Base-by-base conservation (phyloP, 2,797 vertebrate genomes). In the Thaleichthys pacificus region DNA sequence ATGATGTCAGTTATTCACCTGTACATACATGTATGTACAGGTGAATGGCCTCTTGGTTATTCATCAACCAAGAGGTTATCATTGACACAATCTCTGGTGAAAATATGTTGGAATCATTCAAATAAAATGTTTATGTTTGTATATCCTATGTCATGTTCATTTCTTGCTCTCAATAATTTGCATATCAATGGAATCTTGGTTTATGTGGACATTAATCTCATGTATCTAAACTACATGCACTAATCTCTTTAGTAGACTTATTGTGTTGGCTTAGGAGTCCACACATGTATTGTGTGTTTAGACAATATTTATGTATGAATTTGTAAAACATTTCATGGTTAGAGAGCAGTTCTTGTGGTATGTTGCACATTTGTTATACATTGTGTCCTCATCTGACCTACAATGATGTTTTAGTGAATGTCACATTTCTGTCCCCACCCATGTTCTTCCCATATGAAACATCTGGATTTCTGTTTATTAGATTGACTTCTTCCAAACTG, bases 401-500 rank as follows among this genome's bases (percentile, higher is more conserved):
- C 38, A 61, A 19, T 63, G 15, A 49, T 49, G 42, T 51, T 51
- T 7, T 51, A 56, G 51, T 56, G 51, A 56, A 56, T 56, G 51
- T 56, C 8, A 35, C 32, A 35, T 35, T 14, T 51, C 64, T 66
- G 32, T 61, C 19, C 47, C 28, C 24, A 21, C 71, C 57, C 1
- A 12, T 49, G 2, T 57, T 68, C 71, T 61, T 70, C 26, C 68
- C 35, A 54, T 68, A 68, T 58, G 61, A 85, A 85, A 86, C 82
- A 88, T 77, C 75, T 88, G 81, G 76, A 77, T 76, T 80, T 75
- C 22, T 76, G 68, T 75, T 80, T 57, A 61, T 84, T 89, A 86
- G 78, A 85, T 86, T 83, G 77, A 61, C 68, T 76, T 76, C 62
- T 78, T 83, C 80, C 65, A 67, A 79, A 78, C 57, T 71, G 47